These are phyloP conservation scores for Aselliscus stoliczkanus DNA, from an alignment of 2,797 vertebrate genomes.

Conservation along the genomic window DNA sequence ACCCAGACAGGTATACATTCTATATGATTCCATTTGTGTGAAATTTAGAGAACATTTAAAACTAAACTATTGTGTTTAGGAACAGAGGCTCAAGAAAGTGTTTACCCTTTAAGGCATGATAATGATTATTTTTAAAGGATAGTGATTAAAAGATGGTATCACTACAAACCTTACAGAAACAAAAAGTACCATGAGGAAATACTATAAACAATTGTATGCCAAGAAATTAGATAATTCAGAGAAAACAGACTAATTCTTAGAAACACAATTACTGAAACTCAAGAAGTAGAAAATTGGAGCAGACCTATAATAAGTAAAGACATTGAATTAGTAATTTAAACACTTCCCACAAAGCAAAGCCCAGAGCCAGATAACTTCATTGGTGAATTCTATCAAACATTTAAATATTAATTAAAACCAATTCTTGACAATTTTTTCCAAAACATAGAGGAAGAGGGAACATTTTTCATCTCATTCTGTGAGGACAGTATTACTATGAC, in stretches of 20 bases:
- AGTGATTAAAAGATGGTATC: not conserved
- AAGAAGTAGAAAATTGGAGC: not conserved
- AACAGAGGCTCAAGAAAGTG: not conserved
- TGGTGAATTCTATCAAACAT: not conserved
- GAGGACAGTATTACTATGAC: not conserved
- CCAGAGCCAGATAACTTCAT: not conserved
- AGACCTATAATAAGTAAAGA: not conserved
- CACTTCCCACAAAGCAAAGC: not conserved
- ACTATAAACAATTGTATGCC: not conserved
- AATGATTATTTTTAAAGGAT: too few relatives aligned
- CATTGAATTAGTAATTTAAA: not conserved
- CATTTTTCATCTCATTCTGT: not conserved
- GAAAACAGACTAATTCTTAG: not conserved
- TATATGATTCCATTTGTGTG: not conserved
- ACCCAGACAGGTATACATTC: not conserved
- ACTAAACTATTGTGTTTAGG: not conserved
- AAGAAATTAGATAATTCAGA: not conserved
- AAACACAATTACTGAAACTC: not conserved
- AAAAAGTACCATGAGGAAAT: not conserved
- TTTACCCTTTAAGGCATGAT: not conserved
- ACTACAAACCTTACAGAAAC: not conserved
- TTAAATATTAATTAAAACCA: not conserved
- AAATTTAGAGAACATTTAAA: not conserved
- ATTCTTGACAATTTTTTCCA: not conserved
- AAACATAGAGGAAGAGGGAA: too few relatives aligned